Percentiles rank a stretch among this genome's conserved stretches.
These are phyloP conservation scores for Drosophila kepulauana DNA, from an alignment of 1,140 invertebrate genomes.

Conservation along the genomic window DNA sequence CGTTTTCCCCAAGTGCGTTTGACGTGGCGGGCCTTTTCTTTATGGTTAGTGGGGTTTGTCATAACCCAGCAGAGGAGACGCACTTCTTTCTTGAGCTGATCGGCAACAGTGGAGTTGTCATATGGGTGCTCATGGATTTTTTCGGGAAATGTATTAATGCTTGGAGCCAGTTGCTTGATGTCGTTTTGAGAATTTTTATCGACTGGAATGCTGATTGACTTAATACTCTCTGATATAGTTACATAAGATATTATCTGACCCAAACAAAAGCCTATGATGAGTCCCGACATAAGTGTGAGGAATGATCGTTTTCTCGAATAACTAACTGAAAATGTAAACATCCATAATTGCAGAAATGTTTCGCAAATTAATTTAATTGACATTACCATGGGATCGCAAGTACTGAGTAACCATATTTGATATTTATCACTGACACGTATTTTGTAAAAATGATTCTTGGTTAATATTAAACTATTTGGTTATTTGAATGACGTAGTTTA, in stretches of 20 bases:
- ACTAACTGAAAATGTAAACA: neutral
- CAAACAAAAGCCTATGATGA: slow-evolving; percentile 15
- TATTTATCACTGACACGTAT: neutral
- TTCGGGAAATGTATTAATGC: neutral
- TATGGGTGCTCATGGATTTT: slow-evolving; percentile 76
- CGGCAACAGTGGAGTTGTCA: slow-evolving; percentile 58
- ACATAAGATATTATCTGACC: slow-evolving; percentile 4
- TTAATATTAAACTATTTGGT: neutral
- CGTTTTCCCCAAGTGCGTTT: slow-evolving; percentile 97
- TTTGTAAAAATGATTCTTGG: neutral
- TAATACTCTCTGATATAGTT: slow-evolving; percentile 14
- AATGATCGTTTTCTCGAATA: slow-evolving; percentile 74
- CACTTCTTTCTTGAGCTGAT: slow-evolving; percentile 88
- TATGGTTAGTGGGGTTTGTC: slow-evolving; percentile 95
- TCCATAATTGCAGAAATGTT: neutral
- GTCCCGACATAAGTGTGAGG: slow-evolving; percentile 94
- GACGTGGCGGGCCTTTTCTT: slow-evolving; percentile 89
- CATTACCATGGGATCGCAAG: neutral
- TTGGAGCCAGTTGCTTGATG: neutral
- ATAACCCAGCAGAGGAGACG: slow-evolving; percentile 98
- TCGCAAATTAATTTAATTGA: neutral
- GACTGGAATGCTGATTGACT: neutral
- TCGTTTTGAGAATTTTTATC: neutral
- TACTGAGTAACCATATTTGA: neutral
- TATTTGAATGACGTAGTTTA: neutral